Conservation (phyloP, 1,140 invertebrate genomes). For the Caligus rogercresseyi region DNA sequence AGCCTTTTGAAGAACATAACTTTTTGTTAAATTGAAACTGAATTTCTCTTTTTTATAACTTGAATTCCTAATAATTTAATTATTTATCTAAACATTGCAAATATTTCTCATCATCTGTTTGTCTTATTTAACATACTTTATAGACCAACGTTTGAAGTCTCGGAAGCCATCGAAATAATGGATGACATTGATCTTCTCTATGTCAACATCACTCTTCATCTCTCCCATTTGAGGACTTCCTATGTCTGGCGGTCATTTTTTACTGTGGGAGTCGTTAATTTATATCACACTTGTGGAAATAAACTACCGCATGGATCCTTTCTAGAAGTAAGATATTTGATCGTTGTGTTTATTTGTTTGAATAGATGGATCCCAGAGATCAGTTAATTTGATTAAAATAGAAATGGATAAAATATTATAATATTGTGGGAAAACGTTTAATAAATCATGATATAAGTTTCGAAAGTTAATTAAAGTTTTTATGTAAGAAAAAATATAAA, state of each 20-base stretch:
- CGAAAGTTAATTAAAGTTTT: background rate
- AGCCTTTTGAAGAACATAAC: too few relatives aligned
- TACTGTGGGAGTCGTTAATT: background rate
- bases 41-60: too few relatives aligned
- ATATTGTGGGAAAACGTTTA: too few relatives aligned
- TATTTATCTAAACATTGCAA: too few relatives aligned
- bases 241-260: slow-evolving; percentile 4
- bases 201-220: background rate
- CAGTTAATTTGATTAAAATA: too few relatives aligned
- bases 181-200: background rate
- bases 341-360: background rate
- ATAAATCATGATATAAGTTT: too few relatives aligned
- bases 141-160: background rate
- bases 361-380: too few relatives aligned
- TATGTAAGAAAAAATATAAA: background rate
- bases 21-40: too few relatives aligned
- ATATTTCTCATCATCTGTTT: too few relatives aligned
- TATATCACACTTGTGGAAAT: slow-evolving; percentile 6
- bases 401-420: too few relatives aligned
- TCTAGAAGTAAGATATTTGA: background rate
- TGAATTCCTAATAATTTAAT: too few relatives aligned
- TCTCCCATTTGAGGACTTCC: background rate
- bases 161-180: background rate
- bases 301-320: background rate
- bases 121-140: too few relatives aligned